phyloP scores from a whole-genome alignment of 1,140 invertebrate genomes.

The Pemphigus obesinymphae region DNA sequence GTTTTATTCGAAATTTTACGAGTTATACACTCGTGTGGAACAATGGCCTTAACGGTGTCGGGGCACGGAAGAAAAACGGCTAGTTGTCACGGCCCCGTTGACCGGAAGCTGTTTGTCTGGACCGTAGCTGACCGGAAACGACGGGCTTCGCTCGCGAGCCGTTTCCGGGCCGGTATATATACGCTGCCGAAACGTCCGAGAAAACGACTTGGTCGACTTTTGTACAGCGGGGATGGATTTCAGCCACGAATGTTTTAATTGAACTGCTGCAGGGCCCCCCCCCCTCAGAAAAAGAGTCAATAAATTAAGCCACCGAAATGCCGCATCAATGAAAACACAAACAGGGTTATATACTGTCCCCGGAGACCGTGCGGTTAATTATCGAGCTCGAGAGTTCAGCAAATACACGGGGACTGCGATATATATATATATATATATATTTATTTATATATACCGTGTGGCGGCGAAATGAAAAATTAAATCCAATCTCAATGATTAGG shows the following conservation, averaged over 20 bases:
- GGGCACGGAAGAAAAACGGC: constrained; percentile 33
- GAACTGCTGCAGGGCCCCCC: background rate
- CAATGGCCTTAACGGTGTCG: constrained; percentile 1
- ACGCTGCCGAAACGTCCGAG: constrained; percentile 5
- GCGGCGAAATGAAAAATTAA: constrained; percentile 33
- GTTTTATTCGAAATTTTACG: constrained; percentile 14
- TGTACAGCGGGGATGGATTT: background rate
- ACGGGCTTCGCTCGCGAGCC: background rate
- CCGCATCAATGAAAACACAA: constrained; percentile 36
- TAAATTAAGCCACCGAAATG: constrained; percentile 15
- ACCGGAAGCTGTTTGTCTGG: constrained; percentile 40
- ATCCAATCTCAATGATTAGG: constrained; percentile 15
- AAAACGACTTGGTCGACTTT: background rate
- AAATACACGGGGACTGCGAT: constrained; percentile 13
- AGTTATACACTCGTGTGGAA: background rate
- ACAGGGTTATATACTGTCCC: constrained; percentile 7
- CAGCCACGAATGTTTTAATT: constrained; percentile 11
- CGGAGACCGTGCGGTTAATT: constrained; percentile 28
- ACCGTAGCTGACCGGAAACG: constrained; percentile 26
- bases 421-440: too few relatives aligned
- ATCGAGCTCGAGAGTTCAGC: constrained; percentile 21
- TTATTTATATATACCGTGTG: constrained; percentile 14
- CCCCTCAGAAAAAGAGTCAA: constrained; percentile 21
- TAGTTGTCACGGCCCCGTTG: constrained; percentile 16
- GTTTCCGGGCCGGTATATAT: background rate